Base-by-base conservation (phyloP, 1,140 invertebrate genomes). In the Saccostrea cuccullata region DNA sequence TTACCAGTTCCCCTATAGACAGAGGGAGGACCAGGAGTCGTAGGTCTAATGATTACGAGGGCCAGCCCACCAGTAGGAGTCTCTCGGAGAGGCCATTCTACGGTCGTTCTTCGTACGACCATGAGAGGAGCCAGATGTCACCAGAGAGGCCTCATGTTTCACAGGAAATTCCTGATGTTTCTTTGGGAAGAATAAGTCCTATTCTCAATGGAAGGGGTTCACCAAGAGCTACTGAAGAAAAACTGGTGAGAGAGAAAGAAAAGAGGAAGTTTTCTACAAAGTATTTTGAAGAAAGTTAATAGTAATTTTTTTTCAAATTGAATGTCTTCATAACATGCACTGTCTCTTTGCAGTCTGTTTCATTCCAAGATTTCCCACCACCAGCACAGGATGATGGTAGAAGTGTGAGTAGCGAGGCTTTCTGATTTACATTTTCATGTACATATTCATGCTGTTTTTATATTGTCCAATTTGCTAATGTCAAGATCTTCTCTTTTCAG, bases 301-400 rank as follows among this genome's bases (percentile, higher is more conserved):
- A 2, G 8, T 64, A 64, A 6, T 64, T 64, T 36, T 26, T 60
- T 0, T 85, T 85, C 20, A 26, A 17, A 26, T 30, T 26, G 40
- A n/a, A 20, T 47, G 36, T 83, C 13, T 0, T 30, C 0, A 73
- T 86, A 67, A 20, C 9, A 55, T 86, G 64, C 0, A 20, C 2
- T 87, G 82, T 67, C 4, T 70, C 1, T 8, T 88, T 88, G 11
- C 83, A 89, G 88, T 89, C 89, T 55, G 89, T 89, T 30, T 89
- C 89, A 20, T 87, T 87, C 64, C 89, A 89, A 87, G 89, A 89
- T 67, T 87, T 83, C 30, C 85, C 86, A 13, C 36, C 85, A 3
- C 70, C 70, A 15, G 70, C 26, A 30, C 70, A 77, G 12, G 70
- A 77, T 13, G 70, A 13, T 26, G 70, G 70, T 12, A 77, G 70